Base-by-base conservation (phyloP, 2,797 vertebrate genomes). In the Numenius phaeopus region DNA sequence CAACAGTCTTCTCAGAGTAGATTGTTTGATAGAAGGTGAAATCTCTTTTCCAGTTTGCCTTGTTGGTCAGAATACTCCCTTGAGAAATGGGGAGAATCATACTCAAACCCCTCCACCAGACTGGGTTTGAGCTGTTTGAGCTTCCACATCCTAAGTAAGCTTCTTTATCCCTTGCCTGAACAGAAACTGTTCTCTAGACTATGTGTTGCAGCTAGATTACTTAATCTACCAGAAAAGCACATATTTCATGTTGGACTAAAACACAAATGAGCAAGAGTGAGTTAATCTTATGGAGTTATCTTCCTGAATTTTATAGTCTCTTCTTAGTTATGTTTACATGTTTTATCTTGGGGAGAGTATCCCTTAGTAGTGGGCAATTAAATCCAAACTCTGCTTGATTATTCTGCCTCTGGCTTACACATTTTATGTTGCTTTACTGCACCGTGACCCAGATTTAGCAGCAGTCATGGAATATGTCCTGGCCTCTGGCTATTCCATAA, bases 401-500 rank as follows among this genome's bases (percentile, higher is more conserved):
- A 57, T 83, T 91, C 78, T 85, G 84, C 82, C 50, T 89, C 66
- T 91, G 71, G 46, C 22, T 95, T 70, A 18, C 20, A 79, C 27
- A 47, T 77, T 95, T 91, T 62, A 92, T 89, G 55, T 80, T 87
- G 62, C 17, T 95, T 92, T 95, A 79, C n/a, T 80, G 42, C 81
- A 84, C 66, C 18, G 29, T 83, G 64, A 80, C 84, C 82, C 54
- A 91, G 50, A 94, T 96, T 92, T 85, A 94, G 42, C 32, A 77
- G 32, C 64, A 76, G 21, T 42, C 59, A 23, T 79, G 24, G 71
- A 89, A 72, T 69, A 91, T 26, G 18, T 75, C 6, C 50, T 55
- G 16, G 55, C 62, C 39, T 6, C 59, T 92, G 50, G 66, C 75
- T 80, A n/a, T 62, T 91, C 59, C 29, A 13, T 70, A 62, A 54